Conservation (phyloP, 92 coral and sea anemone species). For the Bergia sp. region DNA sequence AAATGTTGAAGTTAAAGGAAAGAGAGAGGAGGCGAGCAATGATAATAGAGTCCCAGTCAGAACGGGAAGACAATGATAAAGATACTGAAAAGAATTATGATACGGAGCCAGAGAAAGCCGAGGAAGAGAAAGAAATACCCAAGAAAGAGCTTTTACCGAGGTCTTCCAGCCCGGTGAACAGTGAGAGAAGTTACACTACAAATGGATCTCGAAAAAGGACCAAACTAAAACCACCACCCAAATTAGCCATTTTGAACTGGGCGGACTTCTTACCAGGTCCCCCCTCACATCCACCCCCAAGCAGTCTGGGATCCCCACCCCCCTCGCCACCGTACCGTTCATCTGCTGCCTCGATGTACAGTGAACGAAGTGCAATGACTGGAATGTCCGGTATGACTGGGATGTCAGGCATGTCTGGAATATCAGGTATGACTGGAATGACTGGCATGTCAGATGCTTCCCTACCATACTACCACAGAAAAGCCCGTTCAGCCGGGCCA, state of each 20-base stretch:
- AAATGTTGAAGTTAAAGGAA: constrained; percentile 80
- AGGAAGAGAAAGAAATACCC: constrained; percentile 48
- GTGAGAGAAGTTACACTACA: constrained; percentile 86
- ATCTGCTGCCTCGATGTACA: constrained; percentile 67
- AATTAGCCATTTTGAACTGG: constrained; percentile 96
- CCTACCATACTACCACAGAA: constrained; percentile 31
- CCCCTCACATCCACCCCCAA: constrained; percentile 96
- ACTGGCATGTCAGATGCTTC: constrained; percentile 61
- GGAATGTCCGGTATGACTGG: constrained; percentile 94
- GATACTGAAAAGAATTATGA: constrained; percentile 46
- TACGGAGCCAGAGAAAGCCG: constrained; percentile 18
- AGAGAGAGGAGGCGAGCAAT: constrained; percentile 60
- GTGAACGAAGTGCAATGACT: constrained; percentile 91
- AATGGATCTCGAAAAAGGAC: constrained; percentile 79
- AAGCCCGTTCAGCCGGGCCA: constrained; percentile 47
- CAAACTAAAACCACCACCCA: constrained; percentile 92
- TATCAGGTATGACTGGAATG: constrained; percentile 82
- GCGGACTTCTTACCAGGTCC: constrained; percentile 98
- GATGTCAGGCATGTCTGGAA: constrained; percentile 80
- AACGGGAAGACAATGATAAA: constrained; percentile 19
- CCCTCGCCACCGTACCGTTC: constrained; percentile 93
- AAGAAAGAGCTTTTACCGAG: neutral
- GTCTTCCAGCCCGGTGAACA: constrained; percentile 68
- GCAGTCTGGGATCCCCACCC: constrained; percentile 96
- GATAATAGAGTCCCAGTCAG: constrained; percentile 42